Conservation (phyloP, 2,797 vertebrate genomes). For the Poeciliopsis gracilis region DNA sequence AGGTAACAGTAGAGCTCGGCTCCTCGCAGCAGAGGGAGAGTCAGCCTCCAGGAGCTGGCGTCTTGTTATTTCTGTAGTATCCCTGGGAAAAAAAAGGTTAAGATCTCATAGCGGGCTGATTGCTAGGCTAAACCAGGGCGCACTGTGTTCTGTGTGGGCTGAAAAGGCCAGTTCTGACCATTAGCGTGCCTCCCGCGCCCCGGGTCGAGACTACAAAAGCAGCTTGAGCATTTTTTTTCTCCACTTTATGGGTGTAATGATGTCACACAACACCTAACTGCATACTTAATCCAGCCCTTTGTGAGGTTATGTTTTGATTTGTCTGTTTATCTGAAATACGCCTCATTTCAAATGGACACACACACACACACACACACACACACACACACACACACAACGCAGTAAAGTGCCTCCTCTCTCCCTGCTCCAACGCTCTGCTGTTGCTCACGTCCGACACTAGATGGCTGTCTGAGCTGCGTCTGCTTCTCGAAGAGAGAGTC, state of each 20-base stretch:
- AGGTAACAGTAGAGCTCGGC: constrained; percentile 36
- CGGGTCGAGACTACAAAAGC: constrained; percentile 37
- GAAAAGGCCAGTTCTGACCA: constrained; percentile 65
- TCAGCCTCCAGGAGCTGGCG: constrained; percentile 47
- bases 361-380: neutral
- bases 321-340: constrained; percentile 36
- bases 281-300: constrained; percentile 42
- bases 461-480: constrained; percentile 80
- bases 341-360: constrained; percentile 39
- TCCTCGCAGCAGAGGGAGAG: constrained; percentile 42
- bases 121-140: constrained; percentile 67
- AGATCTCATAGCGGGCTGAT: constrained; percentile 61
- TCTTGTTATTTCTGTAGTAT: constrained; percentile 69
- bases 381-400: constrained; percentile 11
- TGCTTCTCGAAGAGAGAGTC: constrained; percentile 37
- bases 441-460: constrained; percentile 74
- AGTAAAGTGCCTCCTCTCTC: constrained; percentile 29
- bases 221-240: constrained; percentile 31
- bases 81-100: constrained; percentile 71
- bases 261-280: constrained; percentile 47
- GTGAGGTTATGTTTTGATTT: constrained; percentile 38
- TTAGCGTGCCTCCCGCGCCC: constrained; percentile 46
- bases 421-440: constrained; percentile 9
- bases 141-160: constrained; percentile 65
- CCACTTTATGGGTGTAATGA: constrained; percentile 52